Conservation (phyloP, 2,113 vertebrate species). For the Ciconia boyciana region DNA sequence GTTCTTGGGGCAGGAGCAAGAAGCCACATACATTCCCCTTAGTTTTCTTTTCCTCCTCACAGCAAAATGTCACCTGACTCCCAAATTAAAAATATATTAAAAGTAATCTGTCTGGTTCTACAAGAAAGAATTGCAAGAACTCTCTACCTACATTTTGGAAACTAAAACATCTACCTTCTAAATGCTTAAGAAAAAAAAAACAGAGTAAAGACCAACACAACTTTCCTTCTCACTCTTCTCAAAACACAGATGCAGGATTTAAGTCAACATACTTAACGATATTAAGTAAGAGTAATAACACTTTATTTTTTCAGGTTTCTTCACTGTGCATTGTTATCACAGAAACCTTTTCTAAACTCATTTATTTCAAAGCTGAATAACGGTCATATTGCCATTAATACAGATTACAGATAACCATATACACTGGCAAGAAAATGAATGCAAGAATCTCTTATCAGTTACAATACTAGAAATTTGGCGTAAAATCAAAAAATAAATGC, state of each 20-base stretch:
- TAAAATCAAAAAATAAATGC: background rate
- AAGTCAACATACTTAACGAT: background rate
- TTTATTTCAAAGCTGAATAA: background rate
- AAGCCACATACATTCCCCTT: background rate
- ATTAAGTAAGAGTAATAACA: background rate
- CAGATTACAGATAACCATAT: background rate
- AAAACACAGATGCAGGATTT: background rate
- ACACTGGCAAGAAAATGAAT: background rate
- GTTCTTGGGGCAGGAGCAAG: background rate
- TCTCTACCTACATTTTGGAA: background rate
- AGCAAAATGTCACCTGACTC: background rate
- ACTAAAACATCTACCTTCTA: background rate
- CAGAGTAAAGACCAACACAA: background rate
- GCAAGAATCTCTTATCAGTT: background rate
- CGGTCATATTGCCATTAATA: background rate
- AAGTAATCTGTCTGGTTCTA: background rate
- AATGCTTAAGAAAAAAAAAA: background rate
- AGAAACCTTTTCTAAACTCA: background rate
- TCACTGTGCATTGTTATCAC: background rate
- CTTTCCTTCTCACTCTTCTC: background rate
- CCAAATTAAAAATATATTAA: background rate
- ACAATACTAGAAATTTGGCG: background rate
- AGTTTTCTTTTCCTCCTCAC: background rate
- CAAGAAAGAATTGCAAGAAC: background rate
- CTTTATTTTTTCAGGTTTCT: background rate